phyloP scores from a whole-genome alignment of 1,140 invertebrate species.

The Centruroides vittatus region DNA sequence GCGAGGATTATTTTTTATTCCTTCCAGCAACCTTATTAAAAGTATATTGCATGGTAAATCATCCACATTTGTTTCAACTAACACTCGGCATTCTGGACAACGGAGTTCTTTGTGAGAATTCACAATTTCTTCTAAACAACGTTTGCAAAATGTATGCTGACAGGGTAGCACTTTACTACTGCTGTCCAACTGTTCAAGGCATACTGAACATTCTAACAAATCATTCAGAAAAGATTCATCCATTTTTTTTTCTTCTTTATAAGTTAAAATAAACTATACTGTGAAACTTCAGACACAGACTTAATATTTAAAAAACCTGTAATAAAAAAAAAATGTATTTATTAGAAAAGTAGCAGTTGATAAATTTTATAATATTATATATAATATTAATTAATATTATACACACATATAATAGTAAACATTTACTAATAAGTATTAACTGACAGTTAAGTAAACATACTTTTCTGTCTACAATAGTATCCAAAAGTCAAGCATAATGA shows the following conservation, averaged over 20 bases:
- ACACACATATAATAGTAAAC: no score
- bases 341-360: no score
- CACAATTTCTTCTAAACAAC: conserved; percentile 80
- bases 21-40: conserved; percentile 79
- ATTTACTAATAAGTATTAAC: no score
- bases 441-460: no score
- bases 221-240: conserved; percentile 47
- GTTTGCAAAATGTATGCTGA: conserved; percentile 89
- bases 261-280: no score
- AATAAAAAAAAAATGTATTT: no score
- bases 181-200: conserved; percentile 73
- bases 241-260: neutral
- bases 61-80: conserved; percentile 65
- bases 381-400: no score
- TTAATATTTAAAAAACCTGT: no score
- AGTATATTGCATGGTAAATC: conserved; percentile 84
- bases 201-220: conserved; percentile 84
- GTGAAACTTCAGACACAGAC: no score
- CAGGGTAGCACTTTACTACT: conserved; percentile 83
- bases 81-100: conserved; percentile 83
- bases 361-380: no score
- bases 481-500: no score
- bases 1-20: conserved; percentile 24
- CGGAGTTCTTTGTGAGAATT: conserved; percentile 67
- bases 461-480: no score